Conservation (phyloP, 2,888 invertebrate species). For the Thymelicus acteon region DNA sequence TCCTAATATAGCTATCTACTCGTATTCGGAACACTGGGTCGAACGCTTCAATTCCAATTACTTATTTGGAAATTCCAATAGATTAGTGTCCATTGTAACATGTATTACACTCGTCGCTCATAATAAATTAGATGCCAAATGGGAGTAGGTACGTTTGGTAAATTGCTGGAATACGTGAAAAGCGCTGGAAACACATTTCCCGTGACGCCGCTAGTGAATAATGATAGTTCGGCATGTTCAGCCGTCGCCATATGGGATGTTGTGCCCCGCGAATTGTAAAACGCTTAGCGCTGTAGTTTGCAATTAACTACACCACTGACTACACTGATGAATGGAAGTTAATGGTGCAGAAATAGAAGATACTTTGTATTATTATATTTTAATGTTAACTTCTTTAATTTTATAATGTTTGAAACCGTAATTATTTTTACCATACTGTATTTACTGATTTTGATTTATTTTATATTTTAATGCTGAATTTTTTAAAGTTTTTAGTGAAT, state of each 20-base stretch:
- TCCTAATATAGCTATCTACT: neutral
- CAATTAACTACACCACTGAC: neutral
- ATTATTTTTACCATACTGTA: too few relatives aligned
- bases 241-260: constrained; percentile 11
- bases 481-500: too few relatives aligned
- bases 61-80: neutral
- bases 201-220: constrained; percentile 16
- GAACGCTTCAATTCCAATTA: neutral
- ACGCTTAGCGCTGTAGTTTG: constrained; percentile 1
- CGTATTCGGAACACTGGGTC: neutral
- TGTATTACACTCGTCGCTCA: constrained; percentile 4
- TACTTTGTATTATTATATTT: too few relatives aligned
- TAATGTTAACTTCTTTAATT: too few relatives aligned
- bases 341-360: neutral
- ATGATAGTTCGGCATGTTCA: constrained; percentile 22
- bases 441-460: too few relatives aligned
- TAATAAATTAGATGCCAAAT: constrained; percentile 11
- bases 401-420: too few relatives aligned
- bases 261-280: constrained; percentile 10
- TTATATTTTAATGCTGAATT: too few relatives aligned
- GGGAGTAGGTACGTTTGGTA: constrained; percentile 5
- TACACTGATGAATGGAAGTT: neutral
- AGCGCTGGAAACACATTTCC: constrained; percentile 23
- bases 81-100: neutral
- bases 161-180: constrained; percentile 20